Conservation (phyloP, 2,888 invertebrate genomes). For the Prionchulus punctatus region DNA sequence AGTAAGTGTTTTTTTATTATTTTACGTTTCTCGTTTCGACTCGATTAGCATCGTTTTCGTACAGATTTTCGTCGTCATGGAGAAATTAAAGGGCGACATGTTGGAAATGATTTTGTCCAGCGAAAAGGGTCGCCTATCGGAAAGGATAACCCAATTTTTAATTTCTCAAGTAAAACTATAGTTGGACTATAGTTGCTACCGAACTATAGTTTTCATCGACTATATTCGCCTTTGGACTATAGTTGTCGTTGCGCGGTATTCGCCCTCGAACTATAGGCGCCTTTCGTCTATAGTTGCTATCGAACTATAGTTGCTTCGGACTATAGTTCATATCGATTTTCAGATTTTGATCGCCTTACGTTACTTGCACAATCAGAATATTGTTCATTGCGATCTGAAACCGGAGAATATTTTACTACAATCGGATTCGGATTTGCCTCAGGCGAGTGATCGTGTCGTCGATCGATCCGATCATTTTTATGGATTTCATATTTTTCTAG, state of each 20-base stretch:
- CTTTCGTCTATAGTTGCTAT: slow-evolving; percentile 12
- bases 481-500: slow-evolving; percentile 24
- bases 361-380: slow-evolving; percentile 78
- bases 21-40: no score
- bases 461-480: no score
- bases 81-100: slow-evolving; percentile 97
- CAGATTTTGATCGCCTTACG: slow-evolving; percentile 85
- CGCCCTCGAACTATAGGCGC: neutral
- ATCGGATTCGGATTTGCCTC: slow-evolving; percentile 63
- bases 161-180: slow-evolving; percentile 77
- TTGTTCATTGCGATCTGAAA: slow-evolving; percentile 26
- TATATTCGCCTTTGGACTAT: neutral
- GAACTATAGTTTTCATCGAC: no score
- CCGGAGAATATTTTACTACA: slow-evolving; percentile 30
- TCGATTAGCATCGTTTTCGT: no score
- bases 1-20: no score
- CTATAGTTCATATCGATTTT: no score
- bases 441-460: no score
- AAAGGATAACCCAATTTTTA: slow-evolving; percentile 85
- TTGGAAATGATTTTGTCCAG: slow-evolving; percentile 95
- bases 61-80: slow-evolving; percentile 97
- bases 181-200: no score
- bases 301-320: no score
- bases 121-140: slow-evolving; percentile 72
- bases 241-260: neutral